Evolutionary conservation across 2,888 invertebrate genomes (phyloP), one percentile per base, ranked within the genome.

Genomic region (Synergus umbraculus): DNA sequence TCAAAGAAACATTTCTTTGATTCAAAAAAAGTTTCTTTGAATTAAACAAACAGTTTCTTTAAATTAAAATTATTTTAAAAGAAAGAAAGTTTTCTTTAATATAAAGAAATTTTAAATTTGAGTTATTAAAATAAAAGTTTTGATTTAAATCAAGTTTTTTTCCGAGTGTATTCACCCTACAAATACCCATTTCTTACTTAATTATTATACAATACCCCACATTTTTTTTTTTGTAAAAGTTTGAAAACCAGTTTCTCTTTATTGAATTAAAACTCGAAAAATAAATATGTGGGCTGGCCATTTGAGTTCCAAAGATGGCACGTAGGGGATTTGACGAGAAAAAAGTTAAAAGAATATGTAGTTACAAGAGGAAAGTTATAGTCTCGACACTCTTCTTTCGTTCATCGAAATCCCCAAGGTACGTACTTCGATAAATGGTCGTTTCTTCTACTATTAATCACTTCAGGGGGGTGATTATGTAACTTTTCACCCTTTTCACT

Each of bases 391-490:
- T 81, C 79, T 80, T 83, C 79, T 82, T 82, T 79, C 79, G 78
- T 81, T 81, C 83, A 69, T 82, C 81, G 79, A 82, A 82, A 77
- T 82, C 83, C 83, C 83, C 81, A 78, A 82, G 82, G 82, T 82
- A 78, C 78, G 82, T 82, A 78, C 78, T 83, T 81, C 77, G 81
- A 76, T 63, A 58, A 76, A 44, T 73, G 73, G 81, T 81, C 78
- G 81, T 82, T 79, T 63, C 63, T 29, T 43, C 76, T 43, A 41
- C 76, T 58, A 76, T 60, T 67, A 67, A 67, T 22, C 67, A 44
- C 46, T 44, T 67, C 29, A 29, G 29, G 29, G 29, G 3, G 29
- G 3, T 2, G 29, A 29, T 29, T 29, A 29, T 29, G 29, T 29
- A 29, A 3, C 29, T 29, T 29, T 29, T 29, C 3, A 29, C 29